Percentiles rank a stretch among this genome's conserved stretches.
These are phyloP conservation scores for Cephalopholis sonnerati DNA, from an alignment of 2,113 vertebrate species.

Conservation along the genomic window DNA sequence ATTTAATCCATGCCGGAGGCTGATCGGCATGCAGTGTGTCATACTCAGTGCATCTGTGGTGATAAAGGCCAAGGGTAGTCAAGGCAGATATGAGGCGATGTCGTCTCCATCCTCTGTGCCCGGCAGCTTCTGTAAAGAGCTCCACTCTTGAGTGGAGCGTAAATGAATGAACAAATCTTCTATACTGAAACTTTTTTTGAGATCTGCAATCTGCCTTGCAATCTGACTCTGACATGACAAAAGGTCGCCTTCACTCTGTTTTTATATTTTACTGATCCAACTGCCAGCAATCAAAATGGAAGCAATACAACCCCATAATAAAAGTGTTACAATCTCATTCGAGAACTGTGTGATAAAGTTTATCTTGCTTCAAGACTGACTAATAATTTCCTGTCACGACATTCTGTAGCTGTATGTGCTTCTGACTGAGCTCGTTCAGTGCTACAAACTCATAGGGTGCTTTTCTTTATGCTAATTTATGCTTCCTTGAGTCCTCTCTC, in stretches of 20 bases:
- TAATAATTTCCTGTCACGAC: too few species aligned
- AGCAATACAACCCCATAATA: neutral
- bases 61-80: slow-evolving; percentile 66
- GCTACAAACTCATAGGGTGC: neutral
- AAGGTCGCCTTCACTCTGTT: neutral
- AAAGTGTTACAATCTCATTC: neutral
- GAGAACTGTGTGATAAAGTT: neutral
- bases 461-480: too few species aligned
- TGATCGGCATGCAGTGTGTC: slow-evolving; percentile 65
- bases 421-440: neutral
- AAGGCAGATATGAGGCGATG: slow-evolving; percentile 42
- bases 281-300: neutral
- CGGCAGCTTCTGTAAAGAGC: slow-evolving; percentile 12
- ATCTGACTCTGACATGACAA: neutral
- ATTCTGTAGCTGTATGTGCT: too few species aligned
- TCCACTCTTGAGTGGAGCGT: neutral
- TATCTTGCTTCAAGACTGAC: too few species aligned
- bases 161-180: neutral
- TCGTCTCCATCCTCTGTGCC: neutral
- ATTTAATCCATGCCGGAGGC: slow-evolving; percentile 71
- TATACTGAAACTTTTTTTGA: neutral
- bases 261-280: neutral
- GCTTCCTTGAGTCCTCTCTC: too few species aligned
- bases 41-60: slow-evolving; percentile 56
- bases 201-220: neutral